Percentiles rank a stretch among this genome's conserved stretches.
Evolutionary conservation across 2,888 invertebrate genomes (phyloP).

Genomic region (Pseudococcus viburni): DNA sequence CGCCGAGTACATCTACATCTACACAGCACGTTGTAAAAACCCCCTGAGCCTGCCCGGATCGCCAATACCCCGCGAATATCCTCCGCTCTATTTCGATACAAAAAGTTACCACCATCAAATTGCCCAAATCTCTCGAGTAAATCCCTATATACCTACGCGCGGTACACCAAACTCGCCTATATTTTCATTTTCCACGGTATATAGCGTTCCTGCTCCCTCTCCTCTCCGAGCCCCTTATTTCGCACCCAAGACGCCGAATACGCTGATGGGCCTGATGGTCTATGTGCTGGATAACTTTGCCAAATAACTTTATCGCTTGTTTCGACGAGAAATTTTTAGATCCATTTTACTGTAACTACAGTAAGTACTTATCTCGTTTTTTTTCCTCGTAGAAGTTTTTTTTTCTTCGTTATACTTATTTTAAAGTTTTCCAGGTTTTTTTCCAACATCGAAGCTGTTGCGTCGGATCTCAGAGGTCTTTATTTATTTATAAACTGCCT

Average conservation of each 20-base stretch:
- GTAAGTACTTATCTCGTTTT: too few relatives aligned
- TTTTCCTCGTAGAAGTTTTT: too few relatives aligned
- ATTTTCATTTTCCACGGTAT: neutral
- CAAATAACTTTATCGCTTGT: neutral
- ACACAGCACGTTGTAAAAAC: neutral
- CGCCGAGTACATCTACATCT: neutral
- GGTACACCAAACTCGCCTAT: neutral
- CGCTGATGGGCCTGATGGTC: neutral
- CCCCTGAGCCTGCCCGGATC: neutral
- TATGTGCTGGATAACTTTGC: neutral
- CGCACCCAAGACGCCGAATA: neutral
- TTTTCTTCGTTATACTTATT: too few relatives aligned
- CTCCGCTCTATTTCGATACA: neutral
- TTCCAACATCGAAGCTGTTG: too few relatives aligned
- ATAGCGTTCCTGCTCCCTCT: neutral
- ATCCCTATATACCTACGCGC: neutral
- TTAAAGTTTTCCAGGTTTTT: too few relatives aligned
- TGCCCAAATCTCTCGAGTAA: slow-evolving; percentile 18
- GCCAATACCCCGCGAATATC: neutral
- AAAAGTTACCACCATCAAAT: slow-evolving; percentile 11
- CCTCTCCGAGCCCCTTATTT: neutral
- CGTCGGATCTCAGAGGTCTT: too few relatives aligned
- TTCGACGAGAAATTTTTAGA: neutral
- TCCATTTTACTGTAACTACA: too few relatives aligned
- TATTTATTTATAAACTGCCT: too few relatives aligned